A percentile compares a stretch with the other conserved stretches of the same genome.
Evolutionary conservation across 2,888 invertebrate species (phyloP).

Genomic region (Spatulosminthurus flaviceps): DNA sequence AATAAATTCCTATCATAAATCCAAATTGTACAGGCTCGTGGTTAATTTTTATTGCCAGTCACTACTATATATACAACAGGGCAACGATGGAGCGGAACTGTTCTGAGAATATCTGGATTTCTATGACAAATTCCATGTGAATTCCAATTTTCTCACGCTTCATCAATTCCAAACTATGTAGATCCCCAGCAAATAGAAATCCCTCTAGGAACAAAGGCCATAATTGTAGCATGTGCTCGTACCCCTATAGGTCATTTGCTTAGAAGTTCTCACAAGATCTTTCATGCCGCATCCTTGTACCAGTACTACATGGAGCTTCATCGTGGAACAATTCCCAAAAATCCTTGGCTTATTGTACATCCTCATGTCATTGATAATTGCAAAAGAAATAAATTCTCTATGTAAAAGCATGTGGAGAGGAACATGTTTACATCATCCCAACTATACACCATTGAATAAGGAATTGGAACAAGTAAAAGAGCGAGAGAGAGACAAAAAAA

Average conservation of each 20-base stretch:
- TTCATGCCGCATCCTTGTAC: too few species aligned
- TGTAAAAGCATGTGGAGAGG: neutral
- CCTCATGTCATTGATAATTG: neutral
- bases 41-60: too few species aligned
- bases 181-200: neutral
- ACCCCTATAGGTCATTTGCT: too few species aligned
- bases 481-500: neutral
- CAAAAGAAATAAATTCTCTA: neutral
- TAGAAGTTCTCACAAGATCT: too few species aligned
- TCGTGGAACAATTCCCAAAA: neutral
- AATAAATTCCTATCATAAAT: too few species aligned
- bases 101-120: too few species aligned
- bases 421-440: neutral
- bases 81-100: too few species aligned
- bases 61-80: too few species aligned
- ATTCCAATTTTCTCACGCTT: slow-evolving; percentile 1
- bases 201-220: too few species aligned
- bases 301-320: too few species aligned
- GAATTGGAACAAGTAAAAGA: neutral
- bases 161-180: neutral
- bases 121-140: neutral
- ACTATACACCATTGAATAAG: neutral
- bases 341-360: neutral
- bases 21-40: too few species aligned
- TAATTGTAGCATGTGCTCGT: too few species aligned